Conservation (phyloP, 2,113 vertebrate genomes). For the Centropus unirufus region DNA sequence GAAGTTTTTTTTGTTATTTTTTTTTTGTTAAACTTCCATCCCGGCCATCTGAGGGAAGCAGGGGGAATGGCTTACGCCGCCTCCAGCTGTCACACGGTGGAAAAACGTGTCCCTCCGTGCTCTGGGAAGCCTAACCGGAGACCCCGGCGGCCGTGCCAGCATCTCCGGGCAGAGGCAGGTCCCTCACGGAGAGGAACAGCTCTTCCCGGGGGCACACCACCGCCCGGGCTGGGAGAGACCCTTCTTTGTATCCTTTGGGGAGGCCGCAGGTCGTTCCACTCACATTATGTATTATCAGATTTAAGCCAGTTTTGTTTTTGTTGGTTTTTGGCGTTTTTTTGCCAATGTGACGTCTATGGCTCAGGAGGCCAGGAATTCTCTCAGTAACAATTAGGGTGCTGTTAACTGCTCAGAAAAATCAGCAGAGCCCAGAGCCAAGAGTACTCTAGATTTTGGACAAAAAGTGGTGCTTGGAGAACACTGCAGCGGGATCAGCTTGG, state of each 20-base stretch:
- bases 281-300: neutral
- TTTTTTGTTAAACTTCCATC: neutral
- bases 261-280: neutral
- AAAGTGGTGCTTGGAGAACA: neutral
- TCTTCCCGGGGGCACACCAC: neutral
- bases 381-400: neutral
- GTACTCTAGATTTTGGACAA: neutral
- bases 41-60: neutral
- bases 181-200: neutral
- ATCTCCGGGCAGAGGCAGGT: neutral
- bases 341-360: neutral
- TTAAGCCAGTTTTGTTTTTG: neutral
- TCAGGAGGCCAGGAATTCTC: neutral
- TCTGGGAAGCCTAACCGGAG: neutral
- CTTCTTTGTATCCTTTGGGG: neutral
- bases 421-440: neutral
- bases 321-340: neutral
- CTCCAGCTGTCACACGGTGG: neutral
- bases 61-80: neutral
- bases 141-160: neutral
- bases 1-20: neutral
- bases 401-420: neutral
- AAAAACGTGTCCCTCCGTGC: fast-evolving
- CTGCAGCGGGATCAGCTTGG: neutral
- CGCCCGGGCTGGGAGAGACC: neutral